Conservation (phyloP, 1,140 invertebrate genomes). For the Odontomachus brunneus region DNA sequence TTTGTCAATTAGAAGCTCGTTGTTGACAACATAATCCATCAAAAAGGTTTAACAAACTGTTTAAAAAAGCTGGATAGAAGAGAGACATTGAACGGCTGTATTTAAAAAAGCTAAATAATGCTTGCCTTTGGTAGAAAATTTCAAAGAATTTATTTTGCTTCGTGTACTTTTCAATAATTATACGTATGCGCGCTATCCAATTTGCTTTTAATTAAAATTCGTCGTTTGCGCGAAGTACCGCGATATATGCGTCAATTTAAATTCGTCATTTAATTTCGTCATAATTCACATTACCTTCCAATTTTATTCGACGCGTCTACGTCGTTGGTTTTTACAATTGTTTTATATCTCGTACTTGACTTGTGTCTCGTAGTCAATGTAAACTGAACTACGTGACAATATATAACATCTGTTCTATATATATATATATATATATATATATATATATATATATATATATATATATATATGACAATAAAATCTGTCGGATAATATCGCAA, state of each 20-base stretch:
- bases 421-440: no score
- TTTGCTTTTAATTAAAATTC: slow-evolving; percentile 1
- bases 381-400: no score
- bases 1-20: slow-evolving; percentile 11
- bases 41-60: not conserved
- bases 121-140: not conserved
- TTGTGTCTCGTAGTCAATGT: no score
- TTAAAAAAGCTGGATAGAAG: not conserved
- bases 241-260: not conserved
- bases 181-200: not conserved
- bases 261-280: not conserved
- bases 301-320: not conserved
- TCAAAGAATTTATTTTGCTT: not conserved
- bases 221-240: not conserved
- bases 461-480: no score
- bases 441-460: no score
- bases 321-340: not conserved
- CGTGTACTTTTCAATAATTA: not conserved
- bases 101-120: not conserved
- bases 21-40: not conserved
- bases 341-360: not conserved
- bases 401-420: no score
- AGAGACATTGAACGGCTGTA: not conserved
- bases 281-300: not conserved
- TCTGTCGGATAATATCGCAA: not conserved